phyloP scores from a whole-genome alignment of 2,888 invertebrate species.

The Drosophila subsilvestris region DNA sequence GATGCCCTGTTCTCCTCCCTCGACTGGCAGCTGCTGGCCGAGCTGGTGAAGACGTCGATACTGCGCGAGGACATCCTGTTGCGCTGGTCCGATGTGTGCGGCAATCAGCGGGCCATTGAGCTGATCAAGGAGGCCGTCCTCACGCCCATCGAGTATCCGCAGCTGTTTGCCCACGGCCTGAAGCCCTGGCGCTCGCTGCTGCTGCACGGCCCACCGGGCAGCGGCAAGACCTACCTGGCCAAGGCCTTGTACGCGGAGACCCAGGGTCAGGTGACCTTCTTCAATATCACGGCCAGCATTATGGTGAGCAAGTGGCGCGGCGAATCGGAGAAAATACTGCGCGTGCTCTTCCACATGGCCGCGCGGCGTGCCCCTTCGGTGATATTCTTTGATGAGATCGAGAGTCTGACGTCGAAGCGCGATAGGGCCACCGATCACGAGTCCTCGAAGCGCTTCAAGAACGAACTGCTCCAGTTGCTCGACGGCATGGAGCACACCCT shows the following conservation, averaged over 20 bases:
- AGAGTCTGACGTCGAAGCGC: constrained; percentile 90
- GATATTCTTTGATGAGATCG: constrained; percentile 97
- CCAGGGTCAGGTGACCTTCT: constrained; percentile 89
- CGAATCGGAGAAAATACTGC: constrained; percentile 96
- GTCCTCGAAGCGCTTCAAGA: constrained; percentile 93
- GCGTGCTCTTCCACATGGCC: constrained; percentile 94
- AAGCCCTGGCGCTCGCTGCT: constrained; percentile 94
- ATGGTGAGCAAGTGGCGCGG: constrained; percentile 98
- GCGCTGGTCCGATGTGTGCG: constrained; percentile 92
- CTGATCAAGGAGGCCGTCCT: constrained; percentile 94
- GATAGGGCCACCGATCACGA: constrained; percentile 90
- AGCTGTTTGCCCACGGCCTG: constrained; percentile 88
- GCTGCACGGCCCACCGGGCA: constrained; percentile 87
- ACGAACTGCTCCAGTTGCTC: constrained; percentile 93
- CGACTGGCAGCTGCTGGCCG: constrained; percentile 81
- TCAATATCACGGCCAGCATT: constrained; percentile 95
- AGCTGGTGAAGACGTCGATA: constrained; percentile 84
- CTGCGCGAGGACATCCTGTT: constrained; percentile 86
- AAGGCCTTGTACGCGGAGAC: constrained; percentile 94
- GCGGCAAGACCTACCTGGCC: constrained; percentile 95
- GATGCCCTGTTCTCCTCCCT: constrained; percentile 66
- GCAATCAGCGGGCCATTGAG: constrained; percentile 89
- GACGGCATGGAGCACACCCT: constrained; percentile 89
- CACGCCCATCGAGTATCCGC: constrained; percentile 90
- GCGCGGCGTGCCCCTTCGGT: constrained; percentile 93